These are phyloP conservation scores for Bicyclus anynana DNA, from an alignment of 1,140 invertebrate genomes.

Conservation along the genomic window DNA sequence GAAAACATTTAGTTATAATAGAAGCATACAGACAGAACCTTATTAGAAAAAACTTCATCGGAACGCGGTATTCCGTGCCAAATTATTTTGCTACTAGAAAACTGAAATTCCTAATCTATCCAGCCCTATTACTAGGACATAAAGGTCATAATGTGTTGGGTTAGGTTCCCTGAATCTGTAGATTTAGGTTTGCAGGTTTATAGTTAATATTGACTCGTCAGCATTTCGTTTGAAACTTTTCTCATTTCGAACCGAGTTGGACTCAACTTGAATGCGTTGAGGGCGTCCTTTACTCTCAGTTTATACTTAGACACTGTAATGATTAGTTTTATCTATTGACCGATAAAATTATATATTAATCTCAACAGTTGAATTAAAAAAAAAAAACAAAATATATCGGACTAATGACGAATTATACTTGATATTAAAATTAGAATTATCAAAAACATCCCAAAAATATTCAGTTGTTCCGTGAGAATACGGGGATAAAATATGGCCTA, in stretches of 20 bases:
- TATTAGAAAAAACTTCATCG: conserved; percentile 65
- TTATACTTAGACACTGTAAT: conserved; percentile 29
- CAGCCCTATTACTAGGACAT: conserved; percentile 10
- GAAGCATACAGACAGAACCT: conserved; percentile 30
- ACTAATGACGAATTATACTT: too few species aligned
- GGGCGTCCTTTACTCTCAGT: conserved; percentile 33
- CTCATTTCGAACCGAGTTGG: conserved; percentile 59
- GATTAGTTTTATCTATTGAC: conserved; percentile 31
- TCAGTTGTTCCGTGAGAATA: too few species aligned
- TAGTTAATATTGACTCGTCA: conserved; percentile 69
- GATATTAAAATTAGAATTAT: too few species aligned
- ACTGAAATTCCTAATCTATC: conserved; percentile 5
- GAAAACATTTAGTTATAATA: conserved; percentile 30
- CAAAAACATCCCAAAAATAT: too few species aligned
- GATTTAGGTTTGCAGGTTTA: conserved; percentile 39
- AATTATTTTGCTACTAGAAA: conserved; percentile 7
- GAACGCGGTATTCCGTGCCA: conserved; percentile 38
- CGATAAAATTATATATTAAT: background rate
- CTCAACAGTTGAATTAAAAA: too few species aligned
- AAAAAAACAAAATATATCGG: too few species aligned
- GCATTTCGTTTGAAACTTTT: conserved; percentile 66
- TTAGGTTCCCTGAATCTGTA: background rate
- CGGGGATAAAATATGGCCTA: too few species aligned
- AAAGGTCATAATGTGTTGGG: conserved; percentile 18
- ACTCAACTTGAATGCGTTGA: conserved; percentile 39